phyloP scores from a whole-genome alignment of 2,797 vertebrate genomes.

The Moxostoma hubbsi region DNA sequence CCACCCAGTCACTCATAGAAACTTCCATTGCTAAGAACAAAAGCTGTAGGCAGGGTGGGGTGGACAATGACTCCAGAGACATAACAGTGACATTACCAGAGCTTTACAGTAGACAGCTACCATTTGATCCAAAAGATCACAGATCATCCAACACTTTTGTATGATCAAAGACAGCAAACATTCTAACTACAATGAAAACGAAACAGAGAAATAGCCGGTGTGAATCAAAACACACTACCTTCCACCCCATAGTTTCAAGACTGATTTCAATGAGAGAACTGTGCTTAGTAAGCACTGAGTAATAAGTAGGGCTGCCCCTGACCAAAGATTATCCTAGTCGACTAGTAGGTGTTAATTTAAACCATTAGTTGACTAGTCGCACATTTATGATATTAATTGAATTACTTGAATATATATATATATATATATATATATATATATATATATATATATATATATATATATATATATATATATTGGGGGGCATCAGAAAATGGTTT shows the following conservation, averaged over 20 bases:
- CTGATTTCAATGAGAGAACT: neutral
- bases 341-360: too few species aligned
- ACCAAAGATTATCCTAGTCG: too few species aligned
- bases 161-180: constrained; percentile 24
- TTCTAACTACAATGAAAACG: constrained; percentile 6
- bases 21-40: constrained; percentile 37
- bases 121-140: constrained; percentile 33
- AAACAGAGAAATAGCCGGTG: constrained; percentile 19
- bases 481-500: too few species aligned
- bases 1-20: constrained; percentile 36
- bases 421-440: too few species aligned
- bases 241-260: constrained; percentile 14
- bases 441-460: too few species aligned
- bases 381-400: too few species aligned
- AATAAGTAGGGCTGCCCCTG: too few species aligned
- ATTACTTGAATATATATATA: too few species aligned
- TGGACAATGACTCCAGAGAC: constrained; percentile 11
- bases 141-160: constrained; percentile 15
- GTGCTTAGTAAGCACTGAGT: neutral
- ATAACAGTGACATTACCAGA: constrained; percentile 14
- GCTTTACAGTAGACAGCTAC: constrained; percentile 17
- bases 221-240: constrained; percentile 4
- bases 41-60: neutral
- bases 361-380: too few species aligned
- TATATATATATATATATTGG: too few species aligned